Base-by-base conservation (phyloP, 2,113 vertebrate species). In the Elachura formosa region DNA sequence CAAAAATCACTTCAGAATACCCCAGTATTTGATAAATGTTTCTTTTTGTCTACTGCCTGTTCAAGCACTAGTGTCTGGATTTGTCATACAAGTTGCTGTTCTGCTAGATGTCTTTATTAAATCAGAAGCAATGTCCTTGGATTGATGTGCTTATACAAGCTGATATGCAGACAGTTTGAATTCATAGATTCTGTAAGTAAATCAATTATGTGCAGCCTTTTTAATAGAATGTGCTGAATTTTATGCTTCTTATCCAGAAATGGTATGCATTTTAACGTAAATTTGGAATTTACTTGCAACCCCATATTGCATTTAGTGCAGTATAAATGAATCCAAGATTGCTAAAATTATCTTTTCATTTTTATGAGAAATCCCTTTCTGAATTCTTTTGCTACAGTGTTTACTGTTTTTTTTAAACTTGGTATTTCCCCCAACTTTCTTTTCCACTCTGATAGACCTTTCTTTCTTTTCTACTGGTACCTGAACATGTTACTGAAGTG, bases 301-400 rank as follows among this genome's bases (percentile, higher is more conserved):
- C 48, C 20, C 1, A 9, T 51, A 64, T 89, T 81, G 45, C 77
- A 61, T 67, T 54, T 83, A 85, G 46, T 86, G 64, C 96, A 69
- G 15, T 77, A 55, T 63, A 94, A 64, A 94, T 92, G 93, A 94
- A 94, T 91, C 56, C 40, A 78, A 84, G 49, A 71, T 95, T 92
- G 71, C 66, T 95, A 91, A 95, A 58, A 73, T 2, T 9, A 67
- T 94, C 9, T 95, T 96, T 90, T 77, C 24, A 43, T 67, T 94
- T 94, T 68, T 93, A 76, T 59, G 71, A 95, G 54, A 87, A 96
- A 94, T 83, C n/a, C n/a, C 14, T 62, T 97, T 96, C 48, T 77
- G 13, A 91, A 64, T 15, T 80, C 51, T 85, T 87, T 78, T 63
- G 58, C 41, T 94, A 63, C 58, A 49, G 58, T 17, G 29, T 38